Conservation (phyloP, 2,113 vertebrate genomes). For the Sceloporus tristichus region DNA sequence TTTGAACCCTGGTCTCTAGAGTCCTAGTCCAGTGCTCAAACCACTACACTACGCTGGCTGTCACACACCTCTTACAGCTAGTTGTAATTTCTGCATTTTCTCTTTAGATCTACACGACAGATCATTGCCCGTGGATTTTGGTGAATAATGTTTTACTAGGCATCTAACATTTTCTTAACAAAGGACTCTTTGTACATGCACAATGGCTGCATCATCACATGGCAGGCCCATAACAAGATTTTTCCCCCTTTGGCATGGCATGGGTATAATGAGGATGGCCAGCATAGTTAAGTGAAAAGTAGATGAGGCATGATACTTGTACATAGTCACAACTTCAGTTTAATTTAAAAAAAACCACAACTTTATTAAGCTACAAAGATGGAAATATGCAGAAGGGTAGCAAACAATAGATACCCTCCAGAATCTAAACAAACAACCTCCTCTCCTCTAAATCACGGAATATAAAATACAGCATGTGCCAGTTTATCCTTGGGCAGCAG, state of each 20-base stretch:
- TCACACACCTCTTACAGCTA: neutral
- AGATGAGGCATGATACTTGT: no score
- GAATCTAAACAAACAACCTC: neutral
- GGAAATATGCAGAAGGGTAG: neutral
- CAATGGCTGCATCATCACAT: neutral
- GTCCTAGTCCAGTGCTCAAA: no score
- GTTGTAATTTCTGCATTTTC: neutral
- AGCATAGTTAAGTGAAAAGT: no score
- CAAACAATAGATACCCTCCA: neutral
- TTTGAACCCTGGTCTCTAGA: no score
- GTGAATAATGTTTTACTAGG: neutral
- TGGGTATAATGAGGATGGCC: no score
- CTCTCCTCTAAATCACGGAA: no score
- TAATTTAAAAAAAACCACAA: neutral
- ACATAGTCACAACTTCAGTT: neutral
- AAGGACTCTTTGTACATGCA: neutral
- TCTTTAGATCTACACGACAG: neutral
- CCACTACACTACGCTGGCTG: no score
- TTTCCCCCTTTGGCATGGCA: no score
- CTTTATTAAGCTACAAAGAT: no score
- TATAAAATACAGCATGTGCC: no score
- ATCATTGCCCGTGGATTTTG: neutral
- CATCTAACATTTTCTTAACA: neutral
- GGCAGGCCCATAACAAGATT: neutral
- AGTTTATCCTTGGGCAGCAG: no score